These are phyloP conservation scores for Cladorhizidae sp. DNA, from an alignment of 37 sponge, comb jelly and placozoan species.

Conservation along the genomic window DNA sequence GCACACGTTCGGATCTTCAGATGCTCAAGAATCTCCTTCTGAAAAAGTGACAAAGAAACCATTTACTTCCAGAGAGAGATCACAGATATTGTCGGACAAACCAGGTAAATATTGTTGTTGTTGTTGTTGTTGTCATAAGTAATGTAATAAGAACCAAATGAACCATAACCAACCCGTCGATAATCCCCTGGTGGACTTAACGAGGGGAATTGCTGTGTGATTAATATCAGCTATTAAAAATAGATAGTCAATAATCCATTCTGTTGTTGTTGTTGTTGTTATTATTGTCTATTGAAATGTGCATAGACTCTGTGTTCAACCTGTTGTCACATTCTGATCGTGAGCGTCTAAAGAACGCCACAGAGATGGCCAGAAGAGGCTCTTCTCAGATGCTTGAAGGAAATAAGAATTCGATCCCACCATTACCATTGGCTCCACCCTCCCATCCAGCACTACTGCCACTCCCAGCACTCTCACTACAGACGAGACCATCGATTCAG, in stretches of 20 bases:
- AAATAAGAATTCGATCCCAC: too few species aligned
- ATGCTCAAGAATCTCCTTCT: background rate
- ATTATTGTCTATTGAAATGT: too few species aligned
- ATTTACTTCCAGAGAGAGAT: conserved; percentile 7
- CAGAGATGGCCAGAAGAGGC: conserved; percentile 4
- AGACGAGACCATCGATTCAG: background rate
- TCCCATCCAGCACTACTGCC: too few species aligned
- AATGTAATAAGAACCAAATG: too few species aligned
- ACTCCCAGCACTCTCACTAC: background rate
- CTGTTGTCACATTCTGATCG: conserved; percentile 61
- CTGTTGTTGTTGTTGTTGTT: too few species aligned
- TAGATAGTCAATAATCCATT: too few species aligned
- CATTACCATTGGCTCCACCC: too few species aligned
- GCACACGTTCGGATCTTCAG: conserved; percentile 39
- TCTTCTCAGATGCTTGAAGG: too few species aligned
- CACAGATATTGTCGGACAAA: conserved; percentile 34
- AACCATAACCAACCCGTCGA: too few species aligned
- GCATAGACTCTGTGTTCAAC: conserved; percentile 55
- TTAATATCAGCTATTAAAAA: too few species aligned
- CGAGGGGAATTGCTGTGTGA: too few species aligned
- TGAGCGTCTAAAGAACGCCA: conserved; percentile 31
- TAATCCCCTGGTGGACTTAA: too few species aligned
- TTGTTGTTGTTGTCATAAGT: background rate
- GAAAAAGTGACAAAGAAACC: conserved; percentile 12
- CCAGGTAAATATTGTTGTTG: conserved; percentile 22